These are phyloP conservation scores for Micronisus gabar DNA, from an alignment of 2,113 vertebrate species.

Conservation along the genomic window DNA sequence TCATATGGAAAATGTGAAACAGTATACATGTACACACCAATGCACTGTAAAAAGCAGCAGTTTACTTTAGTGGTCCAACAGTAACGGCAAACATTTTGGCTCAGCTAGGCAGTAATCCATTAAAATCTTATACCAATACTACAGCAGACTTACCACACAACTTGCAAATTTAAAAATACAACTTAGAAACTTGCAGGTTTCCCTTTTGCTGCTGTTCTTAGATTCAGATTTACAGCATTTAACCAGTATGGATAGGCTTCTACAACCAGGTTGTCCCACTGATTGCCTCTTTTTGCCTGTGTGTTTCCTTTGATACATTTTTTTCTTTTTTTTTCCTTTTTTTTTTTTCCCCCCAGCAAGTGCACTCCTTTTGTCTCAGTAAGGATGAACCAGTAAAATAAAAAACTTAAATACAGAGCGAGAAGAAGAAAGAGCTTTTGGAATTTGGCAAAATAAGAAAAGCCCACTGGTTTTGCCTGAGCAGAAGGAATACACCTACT, in stretches of 20 bases:
- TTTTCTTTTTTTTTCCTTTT: not conserved
- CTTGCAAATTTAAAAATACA: conserved; percentile 60
- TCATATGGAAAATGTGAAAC: conserved; percentile 79
- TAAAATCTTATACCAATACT: conserved; percentile 74
- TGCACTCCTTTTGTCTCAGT: conserved; percentile 29
- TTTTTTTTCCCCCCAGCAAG: not conserved
- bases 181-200: conserved; percentile 50
- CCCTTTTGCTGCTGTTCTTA: conserved; percentile 48
- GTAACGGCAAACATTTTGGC: conserved; percentile 86
- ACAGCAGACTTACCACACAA: conserved; percentile 74
- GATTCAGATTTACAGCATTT: conserved; percentile 53
- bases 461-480: conserved; percentile 9
- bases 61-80: conserved; percentile 86
- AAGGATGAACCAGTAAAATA: conserved; percentile 18
- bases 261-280: conserved; percentile 42
- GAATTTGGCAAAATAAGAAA: conserved; percentile 22
- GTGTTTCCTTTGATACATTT: not conserved
- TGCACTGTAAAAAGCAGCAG: conserved; percentile 84
- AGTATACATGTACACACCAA: conserved; percentile 84
- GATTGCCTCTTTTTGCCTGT: conserved; percentile 1
- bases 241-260: conserved; percentile 44
- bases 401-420: not conserved
- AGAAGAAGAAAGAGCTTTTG: not conserved
- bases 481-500: conserved; percentile 6
- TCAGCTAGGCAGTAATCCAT: conserved; percentile 94